These are phyloP conservation scores for Catharus bicknelli DNA, from an alignment of 2,113 vertebrate genomes.

Conservation along the genomic window DNA sequence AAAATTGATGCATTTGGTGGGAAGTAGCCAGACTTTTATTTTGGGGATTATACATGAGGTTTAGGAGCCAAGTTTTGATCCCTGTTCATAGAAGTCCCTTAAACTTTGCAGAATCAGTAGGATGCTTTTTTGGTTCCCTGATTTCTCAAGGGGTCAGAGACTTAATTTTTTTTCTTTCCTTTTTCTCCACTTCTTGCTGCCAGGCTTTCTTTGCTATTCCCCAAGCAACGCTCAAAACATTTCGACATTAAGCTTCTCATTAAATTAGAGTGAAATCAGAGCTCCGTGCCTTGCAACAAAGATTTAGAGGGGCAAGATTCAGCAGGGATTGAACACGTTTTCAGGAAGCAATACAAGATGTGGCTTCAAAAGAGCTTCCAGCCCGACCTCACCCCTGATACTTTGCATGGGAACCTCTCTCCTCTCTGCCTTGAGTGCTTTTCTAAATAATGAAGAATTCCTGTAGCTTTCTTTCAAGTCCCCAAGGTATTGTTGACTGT, in stretches of 20 bases:
- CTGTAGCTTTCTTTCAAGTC: constrained; percentile 7
- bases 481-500: background rate
- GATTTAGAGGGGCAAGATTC: background rate
- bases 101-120: background rate
- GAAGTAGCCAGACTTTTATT: constrained; percentile 13
- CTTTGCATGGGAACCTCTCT: background rate
- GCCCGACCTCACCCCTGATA: background rate
- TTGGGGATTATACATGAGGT: background rate
- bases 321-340: background rate
- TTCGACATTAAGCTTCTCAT: background rate
- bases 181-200: background rate
- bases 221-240: background rate
- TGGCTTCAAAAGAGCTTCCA: background rate
- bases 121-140: background rate
- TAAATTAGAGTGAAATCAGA: background rate
- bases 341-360: background rate
- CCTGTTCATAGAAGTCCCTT: background rate
- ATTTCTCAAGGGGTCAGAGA: background rate
- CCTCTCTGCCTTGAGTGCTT: background rate
- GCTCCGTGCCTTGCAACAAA: background rate
- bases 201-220: constrained; percentile 17
- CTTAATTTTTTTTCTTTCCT: background rate
- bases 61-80: constrained; percentile 4
- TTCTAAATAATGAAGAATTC: background rate
- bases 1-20: background rate